Conservation (phyloP, 2,797 vertebrate genomes). For the Pogoniulus pusillus region DNA sequence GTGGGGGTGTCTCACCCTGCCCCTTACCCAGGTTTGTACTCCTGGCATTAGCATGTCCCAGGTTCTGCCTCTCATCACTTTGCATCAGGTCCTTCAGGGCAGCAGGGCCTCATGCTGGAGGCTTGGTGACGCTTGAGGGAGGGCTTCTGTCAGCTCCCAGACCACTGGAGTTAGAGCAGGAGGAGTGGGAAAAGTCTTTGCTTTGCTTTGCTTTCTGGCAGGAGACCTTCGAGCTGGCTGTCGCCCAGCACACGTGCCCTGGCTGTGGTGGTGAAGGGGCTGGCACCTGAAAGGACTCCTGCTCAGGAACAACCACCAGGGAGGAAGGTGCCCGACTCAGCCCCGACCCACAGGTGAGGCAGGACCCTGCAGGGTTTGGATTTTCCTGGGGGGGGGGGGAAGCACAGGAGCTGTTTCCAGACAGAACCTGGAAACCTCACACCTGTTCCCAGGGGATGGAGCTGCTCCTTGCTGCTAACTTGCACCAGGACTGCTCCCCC, state of each 20-base stretch:
- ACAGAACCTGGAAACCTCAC: accelerated
- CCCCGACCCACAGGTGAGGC: slow-evolving; percentile 52
- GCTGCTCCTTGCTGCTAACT: neutral
- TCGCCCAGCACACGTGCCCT: slow-evolving; percentile 80
- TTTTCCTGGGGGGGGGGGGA: accelerated
- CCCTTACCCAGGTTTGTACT: accelerated
- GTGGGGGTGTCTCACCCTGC: accelerated
- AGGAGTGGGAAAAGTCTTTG: neutral
- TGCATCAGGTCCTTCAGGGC: neutral
- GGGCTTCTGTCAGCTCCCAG: neutral
- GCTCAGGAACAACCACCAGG: neutral
- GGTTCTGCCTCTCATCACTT: accelerated
- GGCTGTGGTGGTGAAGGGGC: slow-evolving; percentile 47
- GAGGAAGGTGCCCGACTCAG: accelerated
- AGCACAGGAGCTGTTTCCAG: neutral
- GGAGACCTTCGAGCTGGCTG: slow-evolving; percentile 94
- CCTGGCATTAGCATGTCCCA: accelerated
- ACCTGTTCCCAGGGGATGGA: accelerated
- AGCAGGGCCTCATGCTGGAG: neutral
- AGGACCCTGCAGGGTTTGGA: accelerated
- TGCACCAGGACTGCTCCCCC: accelerated
- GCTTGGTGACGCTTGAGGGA: accelerated
- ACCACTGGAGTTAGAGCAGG: neutral
- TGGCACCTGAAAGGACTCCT: neutral
- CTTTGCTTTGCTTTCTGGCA: slow-evolving; percentile 40